Evolutionary conservation across 2,888 invertebrate genomes (phyloP), one percentile per base, ranked within the genome.

Genomic region (Nasonia oneida): DNA sequence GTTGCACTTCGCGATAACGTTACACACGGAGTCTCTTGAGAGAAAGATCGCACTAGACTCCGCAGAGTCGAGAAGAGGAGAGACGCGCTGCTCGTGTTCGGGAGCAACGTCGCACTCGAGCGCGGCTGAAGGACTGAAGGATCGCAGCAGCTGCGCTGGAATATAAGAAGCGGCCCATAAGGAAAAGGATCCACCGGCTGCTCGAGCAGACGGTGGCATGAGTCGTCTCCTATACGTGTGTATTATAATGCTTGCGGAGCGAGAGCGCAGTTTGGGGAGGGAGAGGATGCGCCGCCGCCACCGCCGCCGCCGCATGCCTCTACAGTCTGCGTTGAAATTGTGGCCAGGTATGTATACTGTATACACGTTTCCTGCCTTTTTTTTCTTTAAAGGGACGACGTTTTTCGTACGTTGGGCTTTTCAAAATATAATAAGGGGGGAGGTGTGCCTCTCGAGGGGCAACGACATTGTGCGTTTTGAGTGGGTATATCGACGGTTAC

Each of bases 41-140:
- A 37, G 37, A 37, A 37, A 37, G 37, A 37, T 37, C 37, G 37
- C 37, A 37, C 37, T 37, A 37, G 37, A 37, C 37, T 37, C 0
- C 4, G 37, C 37, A 37, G 4, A 37, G 37, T 37, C 37, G 4
- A 37, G 29, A 29, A 29, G 29, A 29, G 29, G 37, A 37, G 37
- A 37, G 4, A 37, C 37, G 37, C 37, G 4, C 3, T 37, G 37
- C 37, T 37, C 37, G 37, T 37, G 15, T 53, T n/a, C 3, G 1
- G 57, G 57, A 61, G 23, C 8, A 76, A 78, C 84, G 81, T 74
- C 71, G 39, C 70, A 71, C 47, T 78, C 84, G 84, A 84, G 84
- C 78, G 84, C 86, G 37, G 73, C 53, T 23, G 81, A 81, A 76
- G 82, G 86, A 87, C 86, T 87, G 86, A 81, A 39, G 84, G 86